Evolutionary conservation across 2,113 vertebrate genomes (phyloP).

Genomic region (Lonchura striata): DNA sequence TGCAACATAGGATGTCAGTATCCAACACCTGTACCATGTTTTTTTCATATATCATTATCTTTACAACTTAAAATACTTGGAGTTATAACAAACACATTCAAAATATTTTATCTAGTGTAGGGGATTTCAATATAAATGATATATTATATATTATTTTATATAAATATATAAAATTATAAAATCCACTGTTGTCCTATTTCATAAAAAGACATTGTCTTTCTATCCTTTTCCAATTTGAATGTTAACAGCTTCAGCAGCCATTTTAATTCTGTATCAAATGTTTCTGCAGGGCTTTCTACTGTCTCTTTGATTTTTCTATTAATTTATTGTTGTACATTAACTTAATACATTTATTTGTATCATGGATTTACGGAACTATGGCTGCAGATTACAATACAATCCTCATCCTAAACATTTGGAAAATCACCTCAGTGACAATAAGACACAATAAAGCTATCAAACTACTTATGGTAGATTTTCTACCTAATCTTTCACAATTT

Average conservation of each 20-base stretch:
- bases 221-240: not conserved
- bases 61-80: not conserved
- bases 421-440: not conserved
- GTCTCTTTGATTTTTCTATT: not conserved
- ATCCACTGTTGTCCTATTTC: not conserved
- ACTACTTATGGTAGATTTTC: not conserved
- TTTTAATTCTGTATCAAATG: not conserved
- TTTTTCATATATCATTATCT: not conserved
- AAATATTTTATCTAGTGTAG: not conserved
- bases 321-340: not conserved
- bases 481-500: not conserved
- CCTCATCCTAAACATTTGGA: not conserved
- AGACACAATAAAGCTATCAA: not conserved
- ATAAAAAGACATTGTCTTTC: not conserved
- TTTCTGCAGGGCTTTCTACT: not conserved
- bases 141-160: too few species aligned
- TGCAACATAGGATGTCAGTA: not conserved
- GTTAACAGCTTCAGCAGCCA: not conserved
- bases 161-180: too few species aligned
- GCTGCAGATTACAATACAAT: not conserved
- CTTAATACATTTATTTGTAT: not conserved
- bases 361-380: not conserved
- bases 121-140: not conserved
- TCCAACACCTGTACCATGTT: fast-evolving
- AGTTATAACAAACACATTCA: not conserved